phyloP scores from a whole-genome alignment of 1,140 invertebrate genomes.

The Penaeus indicus region DNA sequence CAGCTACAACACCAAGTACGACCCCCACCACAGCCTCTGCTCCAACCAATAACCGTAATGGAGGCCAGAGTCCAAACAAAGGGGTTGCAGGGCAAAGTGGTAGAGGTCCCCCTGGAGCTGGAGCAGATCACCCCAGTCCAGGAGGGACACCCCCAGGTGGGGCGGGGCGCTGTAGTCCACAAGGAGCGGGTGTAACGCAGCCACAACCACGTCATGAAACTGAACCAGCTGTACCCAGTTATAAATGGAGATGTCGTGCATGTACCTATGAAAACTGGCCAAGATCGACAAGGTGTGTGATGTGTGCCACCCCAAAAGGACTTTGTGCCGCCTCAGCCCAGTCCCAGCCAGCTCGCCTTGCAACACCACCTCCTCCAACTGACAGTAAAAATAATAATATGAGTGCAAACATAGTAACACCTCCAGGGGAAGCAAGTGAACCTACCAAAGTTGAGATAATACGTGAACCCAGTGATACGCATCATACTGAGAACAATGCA shows the following conservation, averaged over 20 bases:
- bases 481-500: conserved; percentile 53
- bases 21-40: conserved; percentile 40
- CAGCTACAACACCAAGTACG: conserved; percentile 40
- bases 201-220: conserved; percentile 43
- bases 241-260: conserved; percentile 73
- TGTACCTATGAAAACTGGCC: conserved; percentile 76
- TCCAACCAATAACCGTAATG: conserved; percentile 30
- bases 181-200: conserved; percentile 54
- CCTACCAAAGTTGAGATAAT: conserved; percentile 56
- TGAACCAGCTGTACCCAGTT: conserved; percentile 51
- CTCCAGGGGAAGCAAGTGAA: conserved; percentile 44
- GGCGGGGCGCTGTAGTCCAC: conserved; percentile 51
- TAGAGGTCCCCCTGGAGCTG: conserved; percentile 54
- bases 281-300: conserved; percentile 70
- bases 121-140: conserved; percentile 59
- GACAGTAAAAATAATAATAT: conserved; percentile 38
- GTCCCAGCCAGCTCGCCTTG: conserved; percentile 51
- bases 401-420: conserved; percentile 45
- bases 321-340: conserved; percentile 35
- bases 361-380: conserved; percentile 60
- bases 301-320: conserved; percentile 69
- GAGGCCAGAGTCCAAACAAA: conserved; percentile 30
- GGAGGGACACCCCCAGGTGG: conserved; percentile 60
- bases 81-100: conserved; percentile 39
- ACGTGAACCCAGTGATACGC: conserved; percentile 43